A percentile compares a stretch with the other conserved stretches of the same genome.
Evolutionary conservation across 1,140 invertebrate species (phyloP).

Genomic region (Cydia fagiglandana): DNA sequence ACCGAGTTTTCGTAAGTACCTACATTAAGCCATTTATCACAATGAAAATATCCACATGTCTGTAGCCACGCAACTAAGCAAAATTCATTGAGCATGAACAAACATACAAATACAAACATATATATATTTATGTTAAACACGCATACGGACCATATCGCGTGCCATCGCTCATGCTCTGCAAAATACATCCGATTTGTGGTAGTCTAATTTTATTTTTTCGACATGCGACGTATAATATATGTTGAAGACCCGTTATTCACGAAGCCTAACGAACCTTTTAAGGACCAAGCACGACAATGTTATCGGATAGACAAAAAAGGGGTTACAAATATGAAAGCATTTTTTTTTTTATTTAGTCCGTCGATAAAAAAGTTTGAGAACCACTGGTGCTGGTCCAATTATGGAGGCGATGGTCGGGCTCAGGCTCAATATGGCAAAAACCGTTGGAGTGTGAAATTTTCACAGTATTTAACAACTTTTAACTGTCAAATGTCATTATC

Average conservation of each 20-base stretch:
- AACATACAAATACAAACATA: neutral
- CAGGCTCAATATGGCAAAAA: neutral
- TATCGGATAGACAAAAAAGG: neutral
- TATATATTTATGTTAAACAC: neutral
- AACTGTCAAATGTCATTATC: too few relatives aligned
- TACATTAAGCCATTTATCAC: neutral
- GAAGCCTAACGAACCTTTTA: neutral
- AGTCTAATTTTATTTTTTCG: neutral
- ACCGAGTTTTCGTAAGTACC: neutral
- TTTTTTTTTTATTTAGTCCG: neutral
- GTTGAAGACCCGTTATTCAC: too few relatives aligned
- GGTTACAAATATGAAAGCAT: neutral
- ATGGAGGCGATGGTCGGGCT: neutral
- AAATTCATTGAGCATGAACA: neutral
- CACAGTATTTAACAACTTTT: too few relatives aligned
- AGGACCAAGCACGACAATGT: neutral
- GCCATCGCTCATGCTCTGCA: neutral
- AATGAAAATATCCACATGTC: neutral
- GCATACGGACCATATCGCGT: neutral
- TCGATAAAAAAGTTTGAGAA: neutral
- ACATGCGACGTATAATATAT: too few relatives aligned
- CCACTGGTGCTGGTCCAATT: neutral
- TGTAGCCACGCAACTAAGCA: neutral
- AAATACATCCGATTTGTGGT: neutral
- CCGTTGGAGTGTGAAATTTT: neutral